Evolutionary conservation across 2,888 invertebrate species (phyloP).

Genomic region (Amblyjoppa fuscipennis): DNA sequence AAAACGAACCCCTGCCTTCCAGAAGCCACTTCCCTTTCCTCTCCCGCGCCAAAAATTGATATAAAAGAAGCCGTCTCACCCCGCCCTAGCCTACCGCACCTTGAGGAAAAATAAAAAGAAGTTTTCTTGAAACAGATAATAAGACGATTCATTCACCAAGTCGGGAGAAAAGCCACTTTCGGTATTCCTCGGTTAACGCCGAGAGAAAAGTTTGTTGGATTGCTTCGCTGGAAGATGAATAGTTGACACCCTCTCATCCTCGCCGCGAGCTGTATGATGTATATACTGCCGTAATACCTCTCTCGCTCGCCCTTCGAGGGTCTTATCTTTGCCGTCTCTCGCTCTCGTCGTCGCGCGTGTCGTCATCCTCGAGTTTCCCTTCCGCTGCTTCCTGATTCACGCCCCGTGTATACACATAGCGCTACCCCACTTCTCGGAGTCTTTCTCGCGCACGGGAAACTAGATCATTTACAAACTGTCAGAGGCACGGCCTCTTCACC

Average conservation of each 20-base stretch:
- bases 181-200: constrained; percentile 69
- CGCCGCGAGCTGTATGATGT: constrained; percentile 20
- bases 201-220: constrained; percentile 76
- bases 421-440: constrained; percentile 64
- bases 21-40: background rate
- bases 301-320: constrained; percentile 50
- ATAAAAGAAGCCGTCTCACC: background rate
- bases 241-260: constrained; percentile 73
- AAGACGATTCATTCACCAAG: constrained; percentile 37
- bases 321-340: constrained; percentile 68
- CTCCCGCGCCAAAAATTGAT: background rate
- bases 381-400: constrained; percentile 65
- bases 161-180: constrained; percentile 66
- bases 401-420: background rate
- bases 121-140: constrained; percentile 3
- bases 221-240: constrained; percentile 76
- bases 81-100: background rate
- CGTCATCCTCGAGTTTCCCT: constrained; percentile 70
- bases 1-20: too few species aligned
- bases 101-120: background rate
- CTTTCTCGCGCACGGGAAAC: constrained; percentile 74
- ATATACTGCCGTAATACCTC: constrained; percentile 42
- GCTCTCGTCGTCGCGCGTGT: constrained; percentile 51
- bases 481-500: constrained; percentile 73
- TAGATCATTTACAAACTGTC: constrained; percentile 82